Evolutionary conservation across 1,140 invertebrate genomes (phyloP).

Genomic region (Piezodorus guildinii): DNA sequence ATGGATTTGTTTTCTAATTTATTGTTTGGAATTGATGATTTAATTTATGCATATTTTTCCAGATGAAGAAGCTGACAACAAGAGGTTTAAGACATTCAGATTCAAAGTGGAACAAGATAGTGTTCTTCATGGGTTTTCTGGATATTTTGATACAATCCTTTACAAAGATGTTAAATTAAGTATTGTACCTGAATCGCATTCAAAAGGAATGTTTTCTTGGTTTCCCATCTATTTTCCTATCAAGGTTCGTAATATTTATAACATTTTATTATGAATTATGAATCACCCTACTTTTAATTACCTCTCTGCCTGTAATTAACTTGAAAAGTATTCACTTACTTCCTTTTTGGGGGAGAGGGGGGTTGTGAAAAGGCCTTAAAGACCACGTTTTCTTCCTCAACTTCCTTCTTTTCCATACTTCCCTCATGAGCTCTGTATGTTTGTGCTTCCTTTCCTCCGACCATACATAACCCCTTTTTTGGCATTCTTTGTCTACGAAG

Average conservation of each 20-base stretch:
- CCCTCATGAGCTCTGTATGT: no score
- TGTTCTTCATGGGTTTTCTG: slow-evolving; percentile 84
- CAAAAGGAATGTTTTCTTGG: slow-evolving; percentile 90
- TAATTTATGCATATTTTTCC: slow-evolving; percentile 24
- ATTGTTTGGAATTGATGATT: background rate
- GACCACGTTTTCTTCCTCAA: no score
- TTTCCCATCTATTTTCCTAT: slow-evolving; percentile 93
- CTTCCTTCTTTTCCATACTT: no score
- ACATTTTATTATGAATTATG: background rate
- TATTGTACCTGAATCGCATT: slow-evolving; percentile 79
- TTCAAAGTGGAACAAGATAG: slow-evolving; percentile 63
- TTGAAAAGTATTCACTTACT: no score
- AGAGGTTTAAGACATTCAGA: slow-evolving; percentile 52
- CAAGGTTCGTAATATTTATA: slow-evolving; percentile 41
- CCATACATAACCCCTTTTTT: no score
- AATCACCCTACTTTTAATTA: no score
- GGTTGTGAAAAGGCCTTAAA: no score
- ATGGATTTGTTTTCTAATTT: background rate
- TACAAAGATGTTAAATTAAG: slow-evolving; percentile 78
- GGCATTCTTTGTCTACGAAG: no score
- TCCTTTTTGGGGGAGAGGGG: no score
- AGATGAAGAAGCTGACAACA: slow-evolving; percentile 52
- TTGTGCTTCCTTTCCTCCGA: no score
- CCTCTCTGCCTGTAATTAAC: no score
- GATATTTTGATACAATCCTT: slow-evolving; percentile 84